Conservation (phyloP, 2,113 vertebrate genomes). For the Sitta europaea region DNA sequence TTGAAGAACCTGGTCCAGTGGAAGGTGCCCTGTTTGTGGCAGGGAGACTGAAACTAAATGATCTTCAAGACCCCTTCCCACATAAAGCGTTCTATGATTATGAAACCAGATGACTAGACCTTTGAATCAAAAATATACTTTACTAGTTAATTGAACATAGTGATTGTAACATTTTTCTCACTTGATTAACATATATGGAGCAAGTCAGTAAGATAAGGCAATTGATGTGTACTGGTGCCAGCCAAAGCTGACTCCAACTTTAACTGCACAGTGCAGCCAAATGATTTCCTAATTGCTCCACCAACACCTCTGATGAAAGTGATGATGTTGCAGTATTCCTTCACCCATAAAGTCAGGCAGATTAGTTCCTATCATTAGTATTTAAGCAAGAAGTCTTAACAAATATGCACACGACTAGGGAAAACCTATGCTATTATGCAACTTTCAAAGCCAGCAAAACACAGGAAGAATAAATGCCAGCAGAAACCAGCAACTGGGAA, state of each 20-base stretch:
- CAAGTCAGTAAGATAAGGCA: slow-evolving; percentile 11
- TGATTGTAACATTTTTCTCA: not conserved
- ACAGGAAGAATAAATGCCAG: not conserved
- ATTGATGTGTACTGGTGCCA: not conserved
- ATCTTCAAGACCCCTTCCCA: not conserved
- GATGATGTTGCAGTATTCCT: not conserved
- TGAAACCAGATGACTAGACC: not conserved
- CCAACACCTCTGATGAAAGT: not conserved
- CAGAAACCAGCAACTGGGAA: not conserved
- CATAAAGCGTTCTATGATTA: not conserved
- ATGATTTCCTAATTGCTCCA: not conserved
- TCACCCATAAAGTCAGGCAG: not conserved
- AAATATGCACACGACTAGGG: not conserved
- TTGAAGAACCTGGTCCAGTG: not conserved
- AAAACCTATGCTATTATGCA: not conserved
- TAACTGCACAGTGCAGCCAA: not conserved
- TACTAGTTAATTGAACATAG: not conserved
- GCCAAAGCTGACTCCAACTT: not conserved
- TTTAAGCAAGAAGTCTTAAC: not conserved
- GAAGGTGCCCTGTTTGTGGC: not conserved
- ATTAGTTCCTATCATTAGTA: not conserved
- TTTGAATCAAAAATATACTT: not conserved
- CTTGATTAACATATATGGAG: not conserved
- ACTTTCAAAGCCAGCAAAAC: not conserved
- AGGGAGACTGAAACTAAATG: not conserved